Percentiles rank a stretch among this genome's conserved stretches.
Conservation (phyloP, 2,797 vertebrate genomes). For the Hoplostethus atlanticus region DNA sequence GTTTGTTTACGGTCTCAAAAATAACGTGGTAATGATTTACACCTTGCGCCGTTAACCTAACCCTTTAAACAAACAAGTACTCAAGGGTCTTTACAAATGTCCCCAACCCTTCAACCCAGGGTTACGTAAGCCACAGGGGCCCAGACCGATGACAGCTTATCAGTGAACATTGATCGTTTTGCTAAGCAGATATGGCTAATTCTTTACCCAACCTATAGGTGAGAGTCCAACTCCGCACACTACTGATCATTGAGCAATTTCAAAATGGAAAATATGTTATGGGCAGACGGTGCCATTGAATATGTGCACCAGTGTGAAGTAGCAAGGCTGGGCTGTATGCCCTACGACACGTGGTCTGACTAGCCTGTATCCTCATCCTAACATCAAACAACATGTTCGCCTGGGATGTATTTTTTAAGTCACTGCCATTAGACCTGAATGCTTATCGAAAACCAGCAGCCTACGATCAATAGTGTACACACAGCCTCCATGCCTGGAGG, state of each 20-base stretch:
- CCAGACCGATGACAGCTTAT: background rate
- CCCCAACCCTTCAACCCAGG: background rate
- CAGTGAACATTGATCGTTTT: background rate
- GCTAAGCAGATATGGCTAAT: slow-evolving; percentile 10
- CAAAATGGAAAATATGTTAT: slow-evolving; percentile 44
- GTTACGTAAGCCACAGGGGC: slow-evolving; percentile 9
- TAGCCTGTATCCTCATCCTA: slow-evolving; percentile 26
- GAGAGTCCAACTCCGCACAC: background rate
- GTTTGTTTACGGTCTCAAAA: too few species aligned
- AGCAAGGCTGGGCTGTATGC: slow-evolving; percentile 15
- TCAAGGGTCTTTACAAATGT: background rate
- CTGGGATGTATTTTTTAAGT: slow-evolving; percentile 2
- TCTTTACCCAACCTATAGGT: slow-evolving; percentile 11
- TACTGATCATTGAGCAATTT: slow-evolving; percentile 28
- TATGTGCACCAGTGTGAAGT: slow-evolving; percentile 31
- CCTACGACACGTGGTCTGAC: slow-evolving; percentile 36
- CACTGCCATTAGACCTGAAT: slow-evolving; percentile 11
- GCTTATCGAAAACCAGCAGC: background rate
- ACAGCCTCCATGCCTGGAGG: slow-evolving; percentile 15
- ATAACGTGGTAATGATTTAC: too few species aligned
- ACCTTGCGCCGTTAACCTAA: too few species aligned
- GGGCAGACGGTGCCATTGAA: slow-evolving; percentile 29
- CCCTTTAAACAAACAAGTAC: background rate
- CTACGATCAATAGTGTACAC: slow-evolving; percentile 17
- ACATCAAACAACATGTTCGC: slow-evolving; percentile 33